Evolutionary conservation across 1,140 invertebrate genomes (phyloP).

Genomic region (Saxidomus purpurata): DNA sequence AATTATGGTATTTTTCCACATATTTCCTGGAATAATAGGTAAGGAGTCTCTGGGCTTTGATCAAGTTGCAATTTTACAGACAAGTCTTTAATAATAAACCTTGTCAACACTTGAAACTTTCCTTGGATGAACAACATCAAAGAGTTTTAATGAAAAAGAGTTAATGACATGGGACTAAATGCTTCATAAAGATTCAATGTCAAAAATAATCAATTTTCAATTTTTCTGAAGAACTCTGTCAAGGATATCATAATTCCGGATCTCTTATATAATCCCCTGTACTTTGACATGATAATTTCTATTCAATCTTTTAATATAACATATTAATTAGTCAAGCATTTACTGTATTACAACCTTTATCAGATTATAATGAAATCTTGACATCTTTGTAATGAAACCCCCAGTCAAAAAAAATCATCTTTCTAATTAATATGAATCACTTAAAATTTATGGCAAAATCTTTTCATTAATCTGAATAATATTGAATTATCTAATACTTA

Average conservation of each 20-base stretch:
- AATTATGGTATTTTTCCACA: too few species aligned
- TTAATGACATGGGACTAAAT: constrained; percentile 1
- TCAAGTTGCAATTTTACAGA: neutral
- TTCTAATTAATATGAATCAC: too few species aligned
- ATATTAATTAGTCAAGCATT: neutral
- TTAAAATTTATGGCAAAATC: too few species aligned
- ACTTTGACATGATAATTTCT: neutral
- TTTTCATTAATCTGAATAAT: too few species aligned
- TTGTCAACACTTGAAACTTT: neutral
- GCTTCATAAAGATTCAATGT: neutral
- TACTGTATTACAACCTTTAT: neutral
- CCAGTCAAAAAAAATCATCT: too few species aligned
- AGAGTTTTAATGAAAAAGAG: neutral
- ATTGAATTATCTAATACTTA: too few species aligned
- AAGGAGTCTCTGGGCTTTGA: neutral
- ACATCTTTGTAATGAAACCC: neutral
- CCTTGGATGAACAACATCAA: constrained; percentile 3
- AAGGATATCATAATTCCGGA: neutral
- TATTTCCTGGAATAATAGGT: neutral
- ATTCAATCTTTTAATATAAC: neutral
- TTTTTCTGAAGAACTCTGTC: neutral
- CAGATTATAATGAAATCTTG: neutral
- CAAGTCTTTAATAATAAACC: neutral
- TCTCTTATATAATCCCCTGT: neutral
- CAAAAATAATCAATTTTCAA: constrained; percentile 21